Evolutionary conservation across 2,888 invertebrate genomes (phyloP).

Genomic region (Temnothorax rugatulus): DNA sequence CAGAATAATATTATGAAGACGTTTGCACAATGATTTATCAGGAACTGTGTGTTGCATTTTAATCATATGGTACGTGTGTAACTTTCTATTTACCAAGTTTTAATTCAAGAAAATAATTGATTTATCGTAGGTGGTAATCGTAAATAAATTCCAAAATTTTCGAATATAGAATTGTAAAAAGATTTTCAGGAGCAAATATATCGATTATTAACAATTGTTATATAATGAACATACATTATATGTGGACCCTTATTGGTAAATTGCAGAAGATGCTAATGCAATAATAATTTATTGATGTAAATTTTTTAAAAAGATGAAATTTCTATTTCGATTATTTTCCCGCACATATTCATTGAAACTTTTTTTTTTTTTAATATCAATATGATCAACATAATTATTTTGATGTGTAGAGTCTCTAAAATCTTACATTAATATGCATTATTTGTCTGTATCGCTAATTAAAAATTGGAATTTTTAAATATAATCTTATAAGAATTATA

Average conservation of each 20-base stretch:
- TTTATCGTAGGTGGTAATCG: not conserved
- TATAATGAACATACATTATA: not conserved
- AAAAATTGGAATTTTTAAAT: not conserved
- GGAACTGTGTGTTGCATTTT: not conserved
- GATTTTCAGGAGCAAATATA: not conserved
- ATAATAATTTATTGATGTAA: not conserved
- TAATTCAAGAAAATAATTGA: not conserved
- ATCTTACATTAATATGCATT: not conserved
- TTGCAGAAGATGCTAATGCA: not conserved
- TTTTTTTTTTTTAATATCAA: not conserved
- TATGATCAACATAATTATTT: not conserved
- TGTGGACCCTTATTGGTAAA: not conserved
- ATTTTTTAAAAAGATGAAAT: not conserved
- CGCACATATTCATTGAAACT: too few species aligned
- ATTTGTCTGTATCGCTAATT: not conserved
- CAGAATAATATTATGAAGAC: not conserved
- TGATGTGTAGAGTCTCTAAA: not conserved
- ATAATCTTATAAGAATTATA: not conserved
- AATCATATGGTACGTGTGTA: not conserved
- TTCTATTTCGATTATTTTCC: too few species aligned
- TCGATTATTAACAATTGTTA: not conserved
- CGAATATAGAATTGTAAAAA: not conserved
- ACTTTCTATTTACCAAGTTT: not conserved
- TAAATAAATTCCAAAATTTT: conserved; percentile 6
- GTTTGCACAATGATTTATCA: conserved; percentile 7